Conservation (phyloP, 1,140 invertebrate species). For the Campoletis sonorensis region DNA sequence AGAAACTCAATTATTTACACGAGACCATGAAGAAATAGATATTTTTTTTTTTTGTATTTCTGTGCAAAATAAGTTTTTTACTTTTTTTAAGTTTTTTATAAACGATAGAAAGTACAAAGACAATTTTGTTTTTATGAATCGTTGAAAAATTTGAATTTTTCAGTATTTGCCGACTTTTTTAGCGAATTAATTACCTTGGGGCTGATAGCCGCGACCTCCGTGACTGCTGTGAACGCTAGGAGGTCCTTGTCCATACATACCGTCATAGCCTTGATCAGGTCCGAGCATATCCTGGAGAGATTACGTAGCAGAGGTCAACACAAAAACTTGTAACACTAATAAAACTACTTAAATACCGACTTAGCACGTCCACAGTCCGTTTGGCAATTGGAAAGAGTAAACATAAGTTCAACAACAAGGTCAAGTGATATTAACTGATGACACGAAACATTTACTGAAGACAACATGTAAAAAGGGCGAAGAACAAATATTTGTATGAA, state of each 20-base stretch:
- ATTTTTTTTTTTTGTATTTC: too few species aligned
- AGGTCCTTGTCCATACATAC: conserved; percentile 91
- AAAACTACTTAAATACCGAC: conserved; percentile 15
- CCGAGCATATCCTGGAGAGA: conserved; percentile 92
- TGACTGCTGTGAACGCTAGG: conserved; percentile 88
- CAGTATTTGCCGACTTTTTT: neutral
- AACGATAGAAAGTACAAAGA: neutral
- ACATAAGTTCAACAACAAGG: neutral
- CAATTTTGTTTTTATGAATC: neutral
- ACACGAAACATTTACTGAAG: neutral
- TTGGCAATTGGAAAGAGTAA: neutral
- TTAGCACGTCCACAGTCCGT: neutral
- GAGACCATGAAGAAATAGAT: too few species aligned
- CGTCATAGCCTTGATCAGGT: conserved; percentile 93
- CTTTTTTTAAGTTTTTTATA: too few species aligned
- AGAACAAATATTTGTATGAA: too few species aligned
- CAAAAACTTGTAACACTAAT: conserved; percentile 66
- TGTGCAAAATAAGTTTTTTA: too few species aligned
- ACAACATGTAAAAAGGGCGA: neutral
- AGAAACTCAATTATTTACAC: too few species aligned
- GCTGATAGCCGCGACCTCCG: conserved; percentile 85
- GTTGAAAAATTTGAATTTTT: neutral
- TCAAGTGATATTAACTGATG: conserved; percentile 1
- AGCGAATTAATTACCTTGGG: conserved; percentile 83
- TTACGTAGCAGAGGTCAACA: conserved; percentile 78